Conservation (phyloP, 2,113 vertebrate genomes). For the Sapayoa aenigma region DNA sequence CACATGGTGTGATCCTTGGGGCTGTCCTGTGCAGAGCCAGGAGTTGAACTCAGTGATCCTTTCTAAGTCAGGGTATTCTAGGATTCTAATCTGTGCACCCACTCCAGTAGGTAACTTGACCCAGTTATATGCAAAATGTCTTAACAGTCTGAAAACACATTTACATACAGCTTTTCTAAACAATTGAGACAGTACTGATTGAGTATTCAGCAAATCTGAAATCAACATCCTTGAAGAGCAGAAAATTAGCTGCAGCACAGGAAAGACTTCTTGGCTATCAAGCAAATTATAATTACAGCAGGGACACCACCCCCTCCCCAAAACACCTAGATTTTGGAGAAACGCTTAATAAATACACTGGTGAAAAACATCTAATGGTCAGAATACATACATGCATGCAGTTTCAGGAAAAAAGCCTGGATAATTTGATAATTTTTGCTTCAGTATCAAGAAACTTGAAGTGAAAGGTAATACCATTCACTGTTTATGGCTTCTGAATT, state of each 20-base stretch:
- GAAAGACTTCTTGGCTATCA: neutral
- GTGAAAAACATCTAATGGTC: neutral
- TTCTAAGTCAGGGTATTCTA: neutral
- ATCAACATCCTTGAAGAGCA: neutral
- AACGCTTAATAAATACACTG: neutral
- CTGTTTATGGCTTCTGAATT: neutral
- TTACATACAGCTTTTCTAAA: neutral
- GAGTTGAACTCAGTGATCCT: rapidly evolving
- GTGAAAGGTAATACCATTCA: neutral
- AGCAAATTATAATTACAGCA: neutral
- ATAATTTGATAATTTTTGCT: neutral
- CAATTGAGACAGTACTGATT: neutral
- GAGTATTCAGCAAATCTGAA: neutral
- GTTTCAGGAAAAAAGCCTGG: neutral
- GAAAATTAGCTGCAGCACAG: neutral
- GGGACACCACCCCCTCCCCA: rapidly evolving
- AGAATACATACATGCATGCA: neutral
- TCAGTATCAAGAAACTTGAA: neutral
- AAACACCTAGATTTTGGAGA: neutral
- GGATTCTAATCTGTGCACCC: neutral
- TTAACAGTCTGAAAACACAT: neutral
- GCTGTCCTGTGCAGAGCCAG: neutral
- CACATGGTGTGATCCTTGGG: neutral
- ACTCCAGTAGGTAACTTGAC: neutral
- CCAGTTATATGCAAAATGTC: neutral